These are phyloP conservation scores for Metaphire vulgaris DNA, from an alignment of 1,140 invertebrate species.

Conservation along the genomic window DNA sequence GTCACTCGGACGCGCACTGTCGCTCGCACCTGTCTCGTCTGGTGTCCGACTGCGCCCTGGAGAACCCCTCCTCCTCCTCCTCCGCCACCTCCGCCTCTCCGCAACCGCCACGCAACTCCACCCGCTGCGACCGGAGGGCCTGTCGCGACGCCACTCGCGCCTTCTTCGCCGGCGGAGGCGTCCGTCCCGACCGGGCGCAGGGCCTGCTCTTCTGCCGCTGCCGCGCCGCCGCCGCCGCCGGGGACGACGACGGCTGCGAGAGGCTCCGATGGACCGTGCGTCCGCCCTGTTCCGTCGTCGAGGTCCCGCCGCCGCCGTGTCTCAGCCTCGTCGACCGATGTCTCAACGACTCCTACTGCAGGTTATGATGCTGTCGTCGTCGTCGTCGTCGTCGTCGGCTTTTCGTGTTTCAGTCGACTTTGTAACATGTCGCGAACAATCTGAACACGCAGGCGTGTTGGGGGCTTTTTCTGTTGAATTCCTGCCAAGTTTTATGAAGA, in stretches of 20 bases:
- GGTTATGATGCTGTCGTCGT: conserved; percentile 19
- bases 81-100: not conserved
- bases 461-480: too few species aligned
- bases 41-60: not conserved
- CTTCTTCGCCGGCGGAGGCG: too few species aligned
- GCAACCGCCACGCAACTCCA: not conserved
- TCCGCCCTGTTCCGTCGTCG: conserved; percentile 25
- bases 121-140: not conserved
- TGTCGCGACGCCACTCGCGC: not conserved
- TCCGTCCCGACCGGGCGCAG: not conserved
- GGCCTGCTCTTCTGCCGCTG: not conserved
- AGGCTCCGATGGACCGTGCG: not conserved
- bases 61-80: not conserved
- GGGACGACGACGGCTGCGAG: conserved; percentile 7
- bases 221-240: not conserved
- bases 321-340: conserved; percentile 17
- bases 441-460: not conserved
- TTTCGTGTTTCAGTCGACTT: too few species aligned
- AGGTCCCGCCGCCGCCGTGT: conserved; percentile 27
- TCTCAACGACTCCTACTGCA: conserved; percentile 21
- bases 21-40: not conserved
- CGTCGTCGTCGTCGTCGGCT: too few species aligned
- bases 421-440: too few species aligned
- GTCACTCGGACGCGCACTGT: not conserved
- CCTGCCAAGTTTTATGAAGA: too few species aligned